Base-by-base conservation (phyloP, 2,797 vertebrate species). In the Galaxias olidus region DNA sequence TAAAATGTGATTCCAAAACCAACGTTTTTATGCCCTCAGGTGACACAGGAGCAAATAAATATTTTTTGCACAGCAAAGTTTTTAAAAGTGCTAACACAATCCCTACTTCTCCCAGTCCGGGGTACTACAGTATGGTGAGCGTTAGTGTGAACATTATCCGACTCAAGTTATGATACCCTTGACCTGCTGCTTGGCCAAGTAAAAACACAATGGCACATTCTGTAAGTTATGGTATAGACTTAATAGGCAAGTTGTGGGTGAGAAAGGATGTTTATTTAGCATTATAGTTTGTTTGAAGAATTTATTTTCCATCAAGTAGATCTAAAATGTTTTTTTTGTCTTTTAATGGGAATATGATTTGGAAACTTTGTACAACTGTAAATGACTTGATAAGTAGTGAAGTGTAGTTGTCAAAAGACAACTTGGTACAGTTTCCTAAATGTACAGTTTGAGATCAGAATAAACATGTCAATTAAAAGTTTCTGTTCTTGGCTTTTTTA, bases 391-490 rank as follows among this genome's bases (percentile, higher is more conserved):
- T 30, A 30, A 30, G 30, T 30, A 6, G 30, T 30, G 30, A 44
- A 12, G 30, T 4, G 20, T n/a, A 12, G 10, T 3, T 58, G 1
- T 59, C 15, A 65, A n/a, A 46, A 17, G 55, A 61, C 54, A 46
- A 66, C 50, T 43, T 73, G 54, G 61, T 64, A 71, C 19, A 75
- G 69, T 79, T 84, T 84, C 79, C 71, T 80, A 74, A 17, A 61
- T 63, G 53, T 68, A 71, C 42, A 69, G 56, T 76, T 69, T 74
- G 41, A 80, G 58, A 72, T 58, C 65, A 80, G 20, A 77, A 77
- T 72, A 77, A 81, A 75, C 50, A 18, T 3, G 72, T 59, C 1
- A 46, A 63, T 63, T 66, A 49, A 17, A 62, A 42, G 65, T 41
- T 1, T 51, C 53, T 3, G 56, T 66, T 13, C 65, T 42, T 65